Evolutionary conservation across 1,140 invertebrate genomes (phyloP).

Genomic region (Zelostemma sp.): DNA sequence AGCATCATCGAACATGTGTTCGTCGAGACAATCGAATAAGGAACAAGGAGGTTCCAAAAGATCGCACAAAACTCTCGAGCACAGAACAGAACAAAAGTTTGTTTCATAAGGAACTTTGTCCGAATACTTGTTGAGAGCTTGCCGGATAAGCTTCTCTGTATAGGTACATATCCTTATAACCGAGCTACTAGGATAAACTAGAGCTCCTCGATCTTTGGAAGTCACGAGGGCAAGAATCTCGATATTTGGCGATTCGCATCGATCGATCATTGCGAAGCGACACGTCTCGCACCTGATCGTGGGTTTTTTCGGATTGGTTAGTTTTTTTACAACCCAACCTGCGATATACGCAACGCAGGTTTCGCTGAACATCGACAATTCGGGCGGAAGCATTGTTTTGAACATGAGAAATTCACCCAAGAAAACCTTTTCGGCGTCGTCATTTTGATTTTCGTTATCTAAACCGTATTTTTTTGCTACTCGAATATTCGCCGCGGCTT

Average conservation of each 20-base stretch:
- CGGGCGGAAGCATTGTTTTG: too few species aligned
- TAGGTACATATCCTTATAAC: too few species aligned
- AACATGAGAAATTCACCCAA: too few species aligned
- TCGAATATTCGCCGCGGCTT: too few species aligned
- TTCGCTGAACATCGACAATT: not conserved
- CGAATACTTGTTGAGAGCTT: too few species aligned
- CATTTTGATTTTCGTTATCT: too few species aligned
- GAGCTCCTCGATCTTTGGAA: not conserved
- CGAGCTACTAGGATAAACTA: too few species aligned
- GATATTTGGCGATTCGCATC: not conserved
- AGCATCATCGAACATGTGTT: constrained; percentile 15
- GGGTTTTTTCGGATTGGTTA: constrained; percentile 2
- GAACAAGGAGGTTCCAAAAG: constrained; percentile 6
- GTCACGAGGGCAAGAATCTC: not conserved
- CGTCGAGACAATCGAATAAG: constrained; percentile 8
- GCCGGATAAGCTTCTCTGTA: too few species aligned
- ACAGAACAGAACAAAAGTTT: constrained; percentile 5
- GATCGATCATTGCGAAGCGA: not conserved
- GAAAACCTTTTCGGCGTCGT: too few species aligned
- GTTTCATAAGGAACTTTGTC: too few species aligned
- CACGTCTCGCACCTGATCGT: not conserved
- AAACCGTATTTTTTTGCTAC: too few species aligned
- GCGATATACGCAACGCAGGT: constrained; percentile 8
- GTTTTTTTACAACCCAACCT: constrained; percentile 13
- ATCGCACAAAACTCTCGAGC: constrained; percentile 6